These are phyloP conservation scores for Coluber constrictor DNA, from an alignment of 2,797 vertebrate species.

Conservation along the genomic window DNA sequence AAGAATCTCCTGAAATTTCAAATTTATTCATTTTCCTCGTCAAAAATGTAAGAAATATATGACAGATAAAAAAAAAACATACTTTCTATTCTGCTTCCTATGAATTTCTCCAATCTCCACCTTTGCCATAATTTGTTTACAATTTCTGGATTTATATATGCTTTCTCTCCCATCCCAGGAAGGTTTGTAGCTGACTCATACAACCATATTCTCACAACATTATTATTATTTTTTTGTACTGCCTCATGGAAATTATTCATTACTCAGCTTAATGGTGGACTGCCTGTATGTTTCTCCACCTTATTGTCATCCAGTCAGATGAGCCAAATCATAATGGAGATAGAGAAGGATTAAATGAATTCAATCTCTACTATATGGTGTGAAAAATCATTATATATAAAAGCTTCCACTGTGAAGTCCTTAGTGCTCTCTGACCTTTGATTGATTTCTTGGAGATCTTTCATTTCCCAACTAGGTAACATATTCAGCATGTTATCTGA, in stretches of 20 bases:
- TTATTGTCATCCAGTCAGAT: background rate
- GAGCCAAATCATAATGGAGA: background rate
- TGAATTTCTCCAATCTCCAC: background rate
- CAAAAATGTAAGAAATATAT: background rate
- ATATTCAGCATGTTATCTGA: background rate
- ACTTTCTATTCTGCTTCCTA: background rate
- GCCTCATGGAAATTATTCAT: background rate
- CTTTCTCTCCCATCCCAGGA: too few species aligned
- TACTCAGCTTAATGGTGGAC: background rate
- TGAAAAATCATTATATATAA: background rate
- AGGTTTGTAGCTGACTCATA: background rate
- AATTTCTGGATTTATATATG: background rate
- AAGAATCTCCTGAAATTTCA: background rate
- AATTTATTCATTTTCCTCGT: slow-evolving; percentile 22
- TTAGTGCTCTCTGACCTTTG: background rate
- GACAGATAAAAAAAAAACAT: background rate
- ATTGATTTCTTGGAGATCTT: background rate
- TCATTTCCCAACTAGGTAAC: background rate
- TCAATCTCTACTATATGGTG: background rate
- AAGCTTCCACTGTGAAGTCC: background rate
- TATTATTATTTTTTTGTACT: background rate
- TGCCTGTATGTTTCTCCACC: background rate
- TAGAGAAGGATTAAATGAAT: background rate
- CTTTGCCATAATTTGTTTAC: background rate
- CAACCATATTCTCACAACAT: background rate